Base-by-base conservation (phyloP, 2,888 invertebrate genomes). In the Melanargia galathea region DNA sequence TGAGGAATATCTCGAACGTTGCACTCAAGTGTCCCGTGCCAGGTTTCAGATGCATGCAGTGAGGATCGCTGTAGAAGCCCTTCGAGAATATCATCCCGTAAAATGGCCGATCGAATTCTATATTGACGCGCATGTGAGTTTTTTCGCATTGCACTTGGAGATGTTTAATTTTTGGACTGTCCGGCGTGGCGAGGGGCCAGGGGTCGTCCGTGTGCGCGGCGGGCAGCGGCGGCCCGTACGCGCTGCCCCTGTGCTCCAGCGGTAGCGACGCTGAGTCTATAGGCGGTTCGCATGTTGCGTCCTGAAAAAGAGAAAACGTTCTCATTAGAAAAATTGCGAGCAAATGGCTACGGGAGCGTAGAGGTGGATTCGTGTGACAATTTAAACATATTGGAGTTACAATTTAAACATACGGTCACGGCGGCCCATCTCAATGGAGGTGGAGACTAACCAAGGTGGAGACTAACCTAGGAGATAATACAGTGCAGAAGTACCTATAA, bases 41-140 rank as follows among this genome's bases (percentile, higher is more conserved):
- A 0, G 97, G 96, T 76, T 97, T 97, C 68, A 98, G 89, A 80
- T 98, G 97, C 72, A 98, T 97, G 83, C 98, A 98, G 78, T 97
- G 97, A 0, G 95, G 93, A 79, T 98, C 97, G 79, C 97, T 97
- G 89, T 97, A 97, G 92, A 96, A 97, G 63, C 97, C 98, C 87
- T 98, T 98, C 67, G 97, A 97, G 92, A 98, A 98, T 80, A 98
- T 97, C 96, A 98, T 97, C 33, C 98, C 98, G 83, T 97, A 97
- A 91, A 98, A 98, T 13, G 98, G 97, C 54, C 97, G 93, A 83
- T 98, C 98, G 88, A 98, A 98, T 84, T 97, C 97, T 76, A 98
- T 97, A 85, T 97, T 97, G 62, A 98, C 98, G 59, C 97, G 93
- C 97, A 98, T 98, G 83, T 97, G 97, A 54, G 97, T 97, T 86